Conservation (phyloP, 1,140 invertebrate species). For the Drosophila nigromelanica region DNA sequence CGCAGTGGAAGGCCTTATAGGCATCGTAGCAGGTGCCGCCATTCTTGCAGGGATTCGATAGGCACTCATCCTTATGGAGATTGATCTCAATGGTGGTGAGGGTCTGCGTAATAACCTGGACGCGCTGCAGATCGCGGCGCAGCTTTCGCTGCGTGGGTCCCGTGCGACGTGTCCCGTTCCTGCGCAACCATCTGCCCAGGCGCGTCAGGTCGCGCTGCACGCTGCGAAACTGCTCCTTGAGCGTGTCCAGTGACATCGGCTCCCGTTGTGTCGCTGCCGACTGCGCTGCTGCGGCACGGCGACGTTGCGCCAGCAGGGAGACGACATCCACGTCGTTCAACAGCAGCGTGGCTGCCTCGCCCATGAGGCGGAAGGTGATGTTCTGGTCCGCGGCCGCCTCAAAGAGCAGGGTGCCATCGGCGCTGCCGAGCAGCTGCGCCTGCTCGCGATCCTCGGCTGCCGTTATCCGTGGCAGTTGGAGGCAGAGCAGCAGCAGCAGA, state of each 20-base stretch:
- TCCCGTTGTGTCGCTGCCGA: conserved; percentile 24
- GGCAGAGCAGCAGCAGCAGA: neutral
- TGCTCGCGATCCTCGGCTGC: neutral
- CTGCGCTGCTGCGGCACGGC: conserved; percentile 13
- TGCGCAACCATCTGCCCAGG: conserved; percentile 27
- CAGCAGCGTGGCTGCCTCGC: conserved; percentile 53
- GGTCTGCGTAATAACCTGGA: conserved; percentile 21
- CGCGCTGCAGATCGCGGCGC: conserved; percentile 42
- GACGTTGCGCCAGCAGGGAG: conserved; percentile 33
- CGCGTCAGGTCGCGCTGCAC: conserved; percentile 41
- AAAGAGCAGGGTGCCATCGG: conserved; percentile 54
- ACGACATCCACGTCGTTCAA: conserved; percentile 64
- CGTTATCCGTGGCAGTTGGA: conserved; percentile 2
- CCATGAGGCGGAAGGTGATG: conserved; percentile 66
- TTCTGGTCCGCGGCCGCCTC: conserved; percentile 56
- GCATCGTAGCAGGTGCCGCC: conserved; percentile 92
- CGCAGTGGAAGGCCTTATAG: conserved; percentile 89
- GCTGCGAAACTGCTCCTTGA: conserved; percentile 46
- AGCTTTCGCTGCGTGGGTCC: conserved; percentile 26
- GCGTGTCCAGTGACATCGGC: conserved; percentile 36
- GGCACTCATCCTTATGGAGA: conserved; percentile 86
- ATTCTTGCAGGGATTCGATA: conserved; percentile 91
- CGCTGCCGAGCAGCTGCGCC: conserved; percentile 3
- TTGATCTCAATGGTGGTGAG: conserved; percentile 16
- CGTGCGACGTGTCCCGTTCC: conserved; percentile 32